Evolutionary conservation across 2,797 vertebrate species (phyloP).

Genomic region (Psittacula derbiana): DNA sequence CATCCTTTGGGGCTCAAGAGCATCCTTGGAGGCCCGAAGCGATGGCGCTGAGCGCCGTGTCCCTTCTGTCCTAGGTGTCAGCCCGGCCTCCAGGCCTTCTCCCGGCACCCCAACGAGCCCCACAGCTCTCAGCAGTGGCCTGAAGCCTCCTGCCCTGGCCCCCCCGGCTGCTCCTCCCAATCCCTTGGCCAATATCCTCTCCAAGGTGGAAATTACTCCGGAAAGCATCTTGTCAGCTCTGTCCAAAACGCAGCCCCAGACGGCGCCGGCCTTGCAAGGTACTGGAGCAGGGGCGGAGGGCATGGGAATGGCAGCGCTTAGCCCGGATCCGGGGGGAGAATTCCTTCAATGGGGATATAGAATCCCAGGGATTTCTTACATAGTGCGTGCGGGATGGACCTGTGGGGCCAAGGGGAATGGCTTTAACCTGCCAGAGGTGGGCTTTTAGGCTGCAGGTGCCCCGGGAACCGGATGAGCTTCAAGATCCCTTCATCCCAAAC

Average conservation of each 20-base stretch:
- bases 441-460: too few relatives aligned
- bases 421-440: background rate
- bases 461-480: background rate
- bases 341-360: accelerated
- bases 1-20: too few relatives aligned
- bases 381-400: background rate
- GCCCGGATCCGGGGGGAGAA: background rate
- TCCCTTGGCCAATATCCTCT: constrained; percentile 92
- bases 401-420: background rate
- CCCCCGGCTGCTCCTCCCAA: constrained; percentile 69
- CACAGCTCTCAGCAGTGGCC: constrained; percentile 76
- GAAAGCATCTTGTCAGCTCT: constrained; percentile 92
- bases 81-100: constrained; percentile 87
- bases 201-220: constrained; percentile 94
- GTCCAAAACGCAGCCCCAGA: constrained; percentile 86
- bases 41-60: background rate
- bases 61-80: constrained; percentile 80
- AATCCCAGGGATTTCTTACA: too few relatives aligned
- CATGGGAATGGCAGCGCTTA: background rate
- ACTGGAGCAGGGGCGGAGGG: background rate
- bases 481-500: background rate
- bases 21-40: background rate
- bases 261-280: constrained; percentile 83
- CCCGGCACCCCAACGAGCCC: constrained; percentile 88
- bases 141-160: constrained; percentile 79